Evolutionary conservation across 2,888 invertebrate species (phyloP).

Genomic region (Molorchus minor): DNA sequence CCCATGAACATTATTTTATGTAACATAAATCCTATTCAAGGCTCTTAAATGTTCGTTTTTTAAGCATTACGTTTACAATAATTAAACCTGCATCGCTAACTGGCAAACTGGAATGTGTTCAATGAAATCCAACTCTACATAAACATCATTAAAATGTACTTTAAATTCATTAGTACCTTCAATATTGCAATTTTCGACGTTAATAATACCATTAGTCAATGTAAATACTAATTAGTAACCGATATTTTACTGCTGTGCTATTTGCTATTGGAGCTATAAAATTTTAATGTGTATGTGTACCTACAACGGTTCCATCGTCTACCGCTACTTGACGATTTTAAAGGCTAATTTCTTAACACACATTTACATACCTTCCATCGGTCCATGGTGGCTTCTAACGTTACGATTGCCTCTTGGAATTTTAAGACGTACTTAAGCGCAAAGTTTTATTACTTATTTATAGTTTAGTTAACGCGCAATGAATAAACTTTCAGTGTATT

Average conservation of each 20-base stretch:
- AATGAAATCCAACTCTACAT: no score
- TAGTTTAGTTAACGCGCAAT: neutral
- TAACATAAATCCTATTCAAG: no score
- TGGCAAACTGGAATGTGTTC: no score
- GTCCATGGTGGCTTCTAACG: neutral
- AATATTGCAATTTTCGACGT: no score
- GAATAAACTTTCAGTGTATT: neutral
- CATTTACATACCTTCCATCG: neutral
- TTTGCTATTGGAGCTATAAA: neutral
- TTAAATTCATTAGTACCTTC: no score
- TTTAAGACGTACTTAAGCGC: neutral
- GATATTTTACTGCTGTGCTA: neutral
- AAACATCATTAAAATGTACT: no score
- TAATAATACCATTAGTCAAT: neutral
- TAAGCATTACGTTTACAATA: no score
- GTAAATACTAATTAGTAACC: neutral
- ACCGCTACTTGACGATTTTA: neutral
- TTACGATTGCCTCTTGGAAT: constrained; percentile 1
- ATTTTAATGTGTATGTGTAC: neutral
- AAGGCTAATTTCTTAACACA: neutral
- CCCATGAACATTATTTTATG: no score
- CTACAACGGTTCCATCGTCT: neutral
- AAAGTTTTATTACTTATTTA: neutral
- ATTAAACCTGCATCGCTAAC: no score
- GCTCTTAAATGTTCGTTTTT: no score